Conservation (phyloP, 2,888 invertebrate genomes). For the Exephanes ischioxanthus region DNA sequence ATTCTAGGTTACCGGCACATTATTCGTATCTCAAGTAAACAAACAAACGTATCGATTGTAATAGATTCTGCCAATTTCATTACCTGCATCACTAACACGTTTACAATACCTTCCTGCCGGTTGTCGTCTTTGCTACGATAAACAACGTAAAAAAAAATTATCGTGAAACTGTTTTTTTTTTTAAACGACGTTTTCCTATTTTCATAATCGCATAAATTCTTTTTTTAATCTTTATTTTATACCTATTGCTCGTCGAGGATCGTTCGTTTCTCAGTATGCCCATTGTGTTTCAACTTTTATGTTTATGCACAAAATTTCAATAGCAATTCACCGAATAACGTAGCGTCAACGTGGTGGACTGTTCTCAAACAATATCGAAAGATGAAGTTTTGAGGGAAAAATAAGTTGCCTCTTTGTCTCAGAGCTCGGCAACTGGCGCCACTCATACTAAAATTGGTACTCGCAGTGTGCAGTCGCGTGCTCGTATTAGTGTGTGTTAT, state of each 20-base stretch:
- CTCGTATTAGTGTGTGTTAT: background rate
- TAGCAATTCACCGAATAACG: slow-evolving; percentile 1
- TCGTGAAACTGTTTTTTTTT: slow-evolving; percentile 15
- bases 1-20: slow-evolving; percentile 29
- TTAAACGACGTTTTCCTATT: background rate
- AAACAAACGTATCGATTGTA: background rate
- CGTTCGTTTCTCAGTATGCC: slow-evolving; percentile 50
- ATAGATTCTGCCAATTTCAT: slow-evolving; percentile 7
- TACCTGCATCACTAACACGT: slow-evolving; percentile 58
- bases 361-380: background rate
- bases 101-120: slow-evolving; percentile 51
- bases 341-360: background rate
- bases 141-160: slow-evolving; percentile 1
- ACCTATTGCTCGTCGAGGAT: slow-evolving; percentile 55
- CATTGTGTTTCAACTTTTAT: slow-evolving; percentile 26
- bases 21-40: slow-evolving; percentile 11
- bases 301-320: slow-evolving; percentile 7
- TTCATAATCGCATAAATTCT: background rate
- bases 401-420: slow-evolving; percentile 8
- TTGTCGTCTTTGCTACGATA: slow-evolving; percentile 62
- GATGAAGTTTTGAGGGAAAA: background rate
- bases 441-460: background rate
- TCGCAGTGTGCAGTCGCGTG: background rate
- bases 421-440: slow-evolving; percentile 10
- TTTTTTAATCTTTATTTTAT: slow-evolving; percentile 3